These are phyloP conservation scores for Eupleurogrammus muticus DNA, from an alignment of 2,797 vertebrate species.

Conservation along the genomic window DNA sequence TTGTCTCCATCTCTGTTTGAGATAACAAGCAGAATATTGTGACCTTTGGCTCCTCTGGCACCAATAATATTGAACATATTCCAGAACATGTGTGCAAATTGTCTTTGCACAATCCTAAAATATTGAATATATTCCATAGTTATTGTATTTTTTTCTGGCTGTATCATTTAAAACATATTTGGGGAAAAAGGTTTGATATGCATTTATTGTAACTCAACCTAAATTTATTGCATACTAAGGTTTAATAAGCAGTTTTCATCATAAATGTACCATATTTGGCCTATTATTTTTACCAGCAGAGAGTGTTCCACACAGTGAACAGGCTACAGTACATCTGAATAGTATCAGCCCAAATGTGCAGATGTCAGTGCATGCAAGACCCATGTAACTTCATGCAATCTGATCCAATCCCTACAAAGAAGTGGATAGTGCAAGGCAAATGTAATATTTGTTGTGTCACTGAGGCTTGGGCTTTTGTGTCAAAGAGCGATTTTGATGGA, in stretches of 20 bases:
- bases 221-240: not conserved
- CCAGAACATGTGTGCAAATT: too few relatives aligned
- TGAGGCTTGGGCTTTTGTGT: not conserved
- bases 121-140: too few relatives aligned
- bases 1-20: too few relatives aligned
- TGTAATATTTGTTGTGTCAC: constrained; percentile 44
- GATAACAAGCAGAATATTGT: too few relatives aligned
- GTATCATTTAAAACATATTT: too few relatives aligned
- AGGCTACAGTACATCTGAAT: constrained; percentile 11
- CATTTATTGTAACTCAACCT: too few relatives aligned
- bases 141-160: too few relatives aligned
- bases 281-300: not conserved
- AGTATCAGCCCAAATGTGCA: constrained; percentile 10
- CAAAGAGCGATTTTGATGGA: constrained; percentile 27
- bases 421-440: constrained; percentile 37
- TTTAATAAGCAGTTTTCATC: not conserved
- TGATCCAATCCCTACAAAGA: constrained; percentile 9
- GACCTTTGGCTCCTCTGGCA: too few relatives aligned
- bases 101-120: too few relatives aligned
- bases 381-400: constrained; percentile 24
- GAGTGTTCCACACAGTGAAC: not conserved
- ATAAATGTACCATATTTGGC: not conserved
- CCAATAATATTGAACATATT: too few relatives aligned
- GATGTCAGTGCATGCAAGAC: constrained; percentile 22
- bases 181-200: too few relatives aligned